phyloP scores from a whole-genome alignment of 1,140 invertebrate species.

The Pseudomyrmex concolor region DNA sequence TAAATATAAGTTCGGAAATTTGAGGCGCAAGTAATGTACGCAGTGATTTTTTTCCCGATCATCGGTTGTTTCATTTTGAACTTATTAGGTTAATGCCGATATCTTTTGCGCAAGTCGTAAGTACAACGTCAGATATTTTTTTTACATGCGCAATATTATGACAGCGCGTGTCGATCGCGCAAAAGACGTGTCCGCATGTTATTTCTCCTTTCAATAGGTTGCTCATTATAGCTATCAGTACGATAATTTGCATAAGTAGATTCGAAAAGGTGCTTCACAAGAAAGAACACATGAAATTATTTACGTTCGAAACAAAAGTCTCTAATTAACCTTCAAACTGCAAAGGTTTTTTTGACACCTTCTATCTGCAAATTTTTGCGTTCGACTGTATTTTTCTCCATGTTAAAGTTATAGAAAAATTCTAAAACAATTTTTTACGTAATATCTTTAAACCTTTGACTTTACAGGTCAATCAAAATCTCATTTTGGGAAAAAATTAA shows the following conservation, averaged over 20 bases:
- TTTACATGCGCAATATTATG: neutral
- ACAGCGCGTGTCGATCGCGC: neutral
- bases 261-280: neutral
- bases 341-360: too few relatives aligned
- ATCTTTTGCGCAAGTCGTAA: too few relatives aligned
- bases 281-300: neutral
- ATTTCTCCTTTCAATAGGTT: slow-evolving; percentile 6
- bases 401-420: too few relatives aligned
- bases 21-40: neutral
- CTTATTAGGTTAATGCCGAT: too few relatives aligned
- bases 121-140: too few relatives aligned
- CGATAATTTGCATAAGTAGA: slow-evolving; percentile 30
- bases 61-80: too few relatives aligned
- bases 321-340: slow-evolving; percentile 20
- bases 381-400: neutral
- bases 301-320: neutral
- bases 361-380: neutral
- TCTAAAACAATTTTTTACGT: too few relatives aligned
- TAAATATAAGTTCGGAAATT: neutral
- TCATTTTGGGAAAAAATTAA: too few relatives aligned
- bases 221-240: neutral
- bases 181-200: neutral
- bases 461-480: too few relatives aligned
- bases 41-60: too few relatives aligned
- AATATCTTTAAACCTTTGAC: too few relatives aligned